A percentile compares a stretch with the other conserved stretches of the same genome.
Conservation (phyloP, 2,113 vertebrate species). For the Cynoglossus semilaevis region DNA sequence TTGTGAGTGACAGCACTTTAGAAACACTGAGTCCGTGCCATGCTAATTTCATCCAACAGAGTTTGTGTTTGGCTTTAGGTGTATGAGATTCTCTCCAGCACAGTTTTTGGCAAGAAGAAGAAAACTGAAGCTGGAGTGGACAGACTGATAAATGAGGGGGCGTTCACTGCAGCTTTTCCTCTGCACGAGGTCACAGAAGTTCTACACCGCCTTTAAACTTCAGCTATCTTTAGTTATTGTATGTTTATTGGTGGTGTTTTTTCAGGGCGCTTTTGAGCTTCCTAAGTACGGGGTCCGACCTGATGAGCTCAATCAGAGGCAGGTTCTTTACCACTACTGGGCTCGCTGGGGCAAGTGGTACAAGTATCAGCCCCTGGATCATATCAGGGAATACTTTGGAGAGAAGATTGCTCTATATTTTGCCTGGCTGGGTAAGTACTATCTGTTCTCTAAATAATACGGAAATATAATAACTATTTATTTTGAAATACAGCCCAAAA, state of each 20-base stretch:
- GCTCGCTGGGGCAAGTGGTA: constrained; percentile 80
- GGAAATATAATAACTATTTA: background rate
- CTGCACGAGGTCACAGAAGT: constrained; percentile 70
- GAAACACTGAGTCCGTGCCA: background rate
- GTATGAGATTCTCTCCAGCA: constrained; percentile 77
- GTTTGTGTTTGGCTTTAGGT: constrained; percentile 58
- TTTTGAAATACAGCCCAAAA: background rate
- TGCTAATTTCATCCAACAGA: background rate
- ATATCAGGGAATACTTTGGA: constrained; percentile 77
- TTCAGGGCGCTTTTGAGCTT: constrained; percentile 72
- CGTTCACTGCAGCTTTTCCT: constrained; percentile 76
- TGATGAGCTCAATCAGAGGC: constrained; percentile 74
- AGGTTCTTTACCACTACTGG: constrained; percentile 78
- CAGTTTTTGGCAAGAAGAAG: constrained; percentile 75
- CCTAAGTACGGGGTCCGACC: constrained; percentile 57
- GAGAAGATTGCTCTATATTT: constrained; percentile 79
- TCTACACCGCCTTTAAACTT: background rate
- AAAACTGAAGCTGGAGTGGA: constrained; percentile 76
- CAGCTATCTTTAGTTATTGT: background rate
- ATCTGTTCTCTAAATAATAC: background rate
- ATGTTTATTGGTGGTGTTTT: background rate
- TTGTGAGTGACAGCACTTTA: constrained; percentile 67
- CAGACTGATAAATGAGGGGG: constrained; percentile 74
- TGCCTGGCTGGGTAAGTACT: constrained; percentile 70
- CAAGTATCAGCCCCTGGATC: constrained; percentile 80